Percentiles rank a stretch among this genome's conserved stretches.
Evolutionary conservation across 2,113 vertebrate genomes (phyloP).

Genomic region (Calyptomena viridis): DNA sequence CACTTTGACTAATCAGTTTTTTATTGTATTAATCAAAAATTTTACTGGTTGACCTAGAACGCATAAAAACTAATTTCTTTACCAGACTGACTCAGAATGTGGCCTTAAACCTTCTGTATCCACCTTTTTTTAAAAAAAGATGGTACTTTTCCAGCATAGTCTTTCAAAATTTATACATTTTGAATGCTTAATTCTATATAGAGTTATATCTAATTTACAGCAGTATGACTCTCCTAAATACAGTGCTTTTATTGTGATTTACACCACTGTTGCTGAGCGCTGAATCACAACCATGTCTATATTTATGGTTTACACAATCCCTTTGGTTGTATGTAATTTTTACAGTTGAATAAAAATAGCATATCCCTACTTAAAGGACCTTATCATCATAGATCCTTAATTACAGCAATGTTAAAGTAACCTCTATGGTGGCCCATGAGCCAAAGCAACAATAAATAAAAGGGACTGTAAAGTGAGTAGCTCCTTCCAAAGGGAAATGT

Average conservation of each 20-base stretch:
- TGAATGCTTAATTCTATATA: background rate
- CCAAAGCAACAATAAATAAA: conserved; percentile 52
- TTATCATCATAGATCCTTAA: conserved; percentile 48
- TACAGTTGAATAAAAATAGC: conserved; percentile 45
- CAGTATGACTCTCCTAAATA: background rate
- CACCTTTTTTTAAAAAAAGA: fast-evolving
- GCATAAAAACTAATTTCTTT: background rate
- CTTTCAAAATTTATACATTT: background rate
- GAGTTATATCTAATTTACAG: background rate
- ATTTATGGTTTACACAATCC: conserved; percentile 27
- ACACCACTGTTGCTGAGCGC: background rate
- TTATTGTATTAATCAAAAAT: background rate
- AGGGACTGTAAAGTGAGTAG: conserved; percentile 23
- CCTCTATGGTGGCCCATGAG: background rate
- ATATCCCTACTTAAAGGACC: conserved; percentile 7
- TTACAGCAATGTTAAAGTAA: conserved; percentile 49
- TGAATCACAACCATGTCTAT: background rate
- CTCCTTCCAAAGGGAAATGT: conserved; percentile 53
- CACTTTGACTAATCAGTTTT: background rate
- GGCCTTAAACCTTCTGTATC: background rate
- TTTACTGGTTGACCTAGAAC: background rate
- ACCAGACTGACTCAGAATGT: background rate
- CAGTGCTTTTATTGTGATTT: conserved; percentile 5
- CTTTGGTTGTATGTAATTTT: conserved; percentile 22
- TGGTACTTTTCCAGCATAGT: background rate